Base-by-base conservation (phyloP, 2,888 invertebrate species). In the Dione vanillae region DNA sequence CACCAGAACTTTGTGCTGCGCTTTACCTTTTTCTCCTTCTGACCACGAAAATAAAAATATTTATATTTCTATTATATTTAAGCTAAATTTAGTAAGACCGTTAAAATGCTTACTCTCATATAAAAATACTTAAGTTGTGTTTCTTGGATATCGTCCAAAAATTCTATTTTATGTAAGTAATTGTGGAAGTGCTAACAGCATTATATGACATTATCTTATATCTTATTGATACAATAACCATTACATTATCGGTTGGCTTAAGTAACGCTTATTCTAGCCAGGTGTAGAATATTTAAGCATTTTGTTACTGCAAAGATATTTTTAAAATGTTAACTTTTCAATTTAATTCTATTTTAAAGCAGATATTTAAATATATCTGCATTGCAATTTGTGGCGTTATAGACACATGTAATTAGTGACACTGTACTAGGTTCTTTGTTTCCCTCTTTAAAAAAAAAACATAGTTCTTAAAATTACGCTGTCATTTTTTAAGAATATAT, bases 191-290 rank as follows among this genome's bases (percentile, higher is more conserved):
- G 54, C 54, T 54, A 35, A 54, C 54, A n/a, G 35, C 10, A 37
- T 54, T 10, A 54, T 54, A 37, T 35, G 54, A 35, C 10, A 27
- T 8, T n/a, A n/a, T n/a, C n/a, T n/a, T n/a, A n/a, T n/a, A 49
- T 19, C 16, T 49, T 49, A 49, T 49, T 49, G 19, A 19, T 19
- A 19, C 11, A 11, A 19, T 19, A 47, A 16, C 3, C 16, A n/a
- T 52, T 14, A 52, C 27, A 27, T 8, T 52, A 52, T 52, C 52
- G 52, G 35, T 14, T n/a, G 6, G 35, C 7, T 5, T 54, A 54
- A 35, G 54, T 54, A 54, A 54, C 54, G 10, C 35, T 54, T n/a
- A 16, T 35, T 2, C 52, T 35, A 5, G 54, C 54, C 54, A 54
- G 54, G 35, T 54, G 54, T 27, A 37, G 35, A 35, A 10, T 6